These are phyloP conservation scores for Leptopilina boulardi DNA, from an alignment of 1,140 invertebrate species.

Conservation along the genomic window DNA sequence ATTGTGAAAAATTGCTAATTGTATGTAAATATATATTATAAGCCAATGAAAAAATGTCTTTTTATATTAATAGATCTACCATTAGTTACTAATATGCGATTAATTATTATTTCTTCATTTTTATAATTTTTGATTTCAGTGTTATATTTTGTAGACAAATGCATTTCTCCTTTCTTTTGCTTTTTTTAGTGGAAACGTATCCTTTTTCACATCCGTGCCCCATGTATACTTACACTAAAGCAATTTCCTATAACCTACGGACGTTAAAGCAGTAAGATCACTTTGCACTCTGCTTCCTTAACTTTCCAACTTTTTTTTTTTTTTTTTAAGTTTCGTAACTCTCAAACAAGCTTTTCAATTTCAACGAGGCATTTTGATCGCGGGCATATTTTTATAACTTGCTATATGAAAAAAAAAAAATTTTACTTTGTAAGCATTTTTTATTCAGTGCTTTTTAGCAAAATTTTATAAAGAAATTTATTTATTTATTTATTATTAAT, in stretches of 20 bases:
- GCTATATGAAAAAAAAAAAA: neutral
- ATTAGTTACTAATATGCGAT: neutral
- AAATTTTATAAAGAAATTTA: too few relatives aligned
- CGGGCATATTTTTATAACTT: neutral
- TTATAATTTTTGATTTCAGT: conserved; percentile 12
- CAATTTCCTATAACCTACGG: conserved; percentile 63
- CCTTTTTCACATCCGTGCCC: conserved; percentile 57
- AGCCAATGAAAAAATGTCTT: conserved; percentile 3
- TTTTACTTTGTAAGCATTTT: neutral
- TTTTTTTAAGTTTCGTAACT: conserved; percentile 20
- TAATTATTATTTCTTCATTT: conserved; percentile 1
- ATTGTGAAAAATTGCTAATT: conserved; percentile 13
- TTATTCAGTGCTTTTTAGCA: too few relatives aligned
- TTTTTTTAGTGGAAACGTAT: conserved; percentile 62
- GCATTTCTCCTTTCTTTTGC: too few relatives aligned
- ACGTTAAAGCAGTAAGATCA: conserved; percentile 71
- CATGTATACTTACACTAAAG: conserved; percentile 64
- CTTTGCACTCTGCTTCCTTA: conserved; percentile 59
- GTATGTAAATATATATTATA: neutral
- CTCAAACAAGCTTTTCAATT: conserved; percentile 21
- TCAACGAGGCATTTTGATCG: neutral
- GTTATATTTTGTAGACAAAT: conserved; percentile 37
- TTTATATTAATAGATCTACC: neutral
- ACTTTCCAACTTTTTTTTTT: conserved; percentile 31
- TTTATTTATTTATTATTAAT: too few relatives aligned